Evolutionary conservation across 2,113 vertebrate species (phyloP).

Genomic region (Trochalopteron elliotii): DNA sequence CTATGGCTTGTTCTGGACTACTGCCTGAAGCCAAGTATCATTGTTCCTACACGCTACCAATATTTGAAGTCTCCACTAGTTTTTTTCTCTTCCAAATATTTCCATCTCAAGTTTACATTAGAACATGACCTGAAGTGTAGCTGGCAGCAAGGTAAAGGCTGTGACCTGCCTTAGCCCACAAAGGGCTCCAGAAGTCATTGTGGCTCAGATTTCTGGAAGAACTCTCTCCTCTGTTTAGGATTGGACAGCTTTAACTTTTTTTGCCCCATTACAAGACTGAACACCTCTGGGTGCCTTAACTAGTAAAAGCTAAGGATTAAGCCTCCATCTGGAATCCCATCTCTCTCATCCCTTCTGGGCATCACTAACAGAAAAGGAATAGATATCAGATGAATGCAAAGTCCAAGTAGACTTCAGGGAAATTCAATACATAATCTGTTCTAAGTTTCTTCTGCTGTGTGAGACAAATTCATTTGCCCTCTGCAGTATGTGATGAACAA

Average conservation of each 20-base stretch:
- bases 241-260: not conserved
- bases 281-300: not conserved
- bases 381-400: not conserved
- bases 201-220: not conserved
- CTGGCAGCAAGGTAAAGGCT: not conserved
- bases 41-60: not conserved
- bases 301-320: not conserved
- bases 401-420: not conserved
- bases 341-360: not conserved
- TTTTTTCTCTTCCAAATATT: not conserved
- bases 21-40: not conserved
- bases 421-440: not conserved
- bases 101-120: not conserved
- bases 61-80: not conserved
- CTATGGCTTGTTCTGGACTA: not conserved
- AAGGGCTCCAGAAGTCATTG: not conserved
- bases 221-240: not conserved
- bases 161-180: not conserved
- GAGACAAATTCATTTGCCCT: not conserved
- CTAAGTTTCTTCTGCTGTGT: not conserved
- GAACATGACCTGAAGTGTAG: not conserved
- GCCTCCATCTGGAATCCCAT: not conserved
- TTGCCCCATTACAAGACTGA: not conserved
- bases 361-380: not conserved
- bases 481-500: not conserved